Base-by-base conservation (phyloP, 2,888 invertebrate genomes). In the Lasioglossum oenotherae region DNA sequence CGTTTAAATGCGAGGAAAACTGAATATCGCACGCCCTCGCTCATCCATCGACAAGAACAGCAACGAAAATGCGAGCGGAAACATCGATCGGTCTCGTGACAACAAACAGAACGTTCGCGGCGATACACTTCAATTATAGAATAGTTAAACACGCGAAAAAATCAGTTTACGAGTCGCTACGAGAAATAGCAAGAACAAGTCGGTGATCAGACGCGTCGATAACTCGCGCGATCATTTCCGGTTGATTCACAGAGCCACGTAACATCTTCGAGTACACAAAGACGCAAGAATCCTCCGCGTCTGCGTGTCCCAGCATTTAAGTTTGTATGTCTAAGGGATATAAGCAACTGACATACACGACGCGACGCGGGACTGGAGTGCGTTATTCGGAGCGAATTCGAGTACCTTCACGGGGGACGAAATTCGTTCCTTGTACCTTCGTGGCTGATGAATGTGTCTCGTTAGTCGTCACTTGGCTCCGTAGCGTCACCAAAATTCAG, bases 361-460 rank as follows among this genome's bases (percentile, higher is more conserved):
- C 73, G 12, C 35, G 4, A 35, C 73, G 12, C 35, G 76, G 46
- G 67, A 78, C 38, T 86, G 88, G 84, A 90, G 88, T 83, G 87
- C 91, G 92, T 91, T 92, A 92, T 88, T 91, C 87, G 85, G 86
- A 84, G 84, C 84, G 91, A 91, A 91, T 91, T 89, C 87, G 81
- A 91, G 90, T 88, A 82, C 82, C 85, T 81, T 76, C 78, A 78
- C 80, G 86, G 77, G 80, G 82, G 85, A 88, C 80, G 84, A 86
- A 85, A 87, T 85, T 89, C 85, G 89, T 90, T 91, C 90, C 92
- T 91, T 91, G 90, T 91, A 90, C 84, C 90, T 88, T 88, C 81
- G 49, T 79, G 77, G 67, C 84, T 91, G 91, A 91, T 92, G 92
- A 92, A 92, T 92, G 91, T 83, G 89, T 91, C 92, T 92, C 92